These are phyloP conservation scores for Myopa testacea DNA, from an alignment of 2,888 invertebrate genomes.

Conservation along the genomic window DNA sequence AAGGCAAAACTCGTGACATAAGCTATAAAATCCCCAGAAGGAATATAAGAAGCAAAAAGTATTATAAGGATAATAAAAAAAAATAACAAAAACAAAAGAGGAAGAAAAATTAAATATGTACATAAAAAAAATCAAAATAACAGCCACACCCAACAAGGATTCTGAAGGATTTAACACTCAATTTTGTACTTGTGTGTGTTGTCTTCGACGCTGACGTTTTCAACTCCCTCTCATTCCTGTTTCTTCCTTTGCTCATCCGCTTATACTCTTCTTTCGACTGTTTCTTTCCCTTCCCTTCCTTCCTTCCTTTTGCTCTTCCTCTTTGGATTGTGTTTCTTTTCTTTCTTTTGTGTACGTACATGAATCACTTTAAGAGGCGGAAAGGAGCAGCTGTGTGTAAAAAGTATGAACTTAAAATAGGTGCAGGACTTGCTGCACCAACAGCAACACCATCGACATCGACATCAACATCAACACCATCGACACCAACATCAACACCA, in stretches of 20 bases:
- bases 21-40: too few species aligned
- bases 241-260: neutral
- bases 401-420: neutral
- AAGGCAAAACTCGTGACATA: too few species aligned
- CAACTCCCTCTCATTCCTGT: neutral
- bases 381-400: neutral
- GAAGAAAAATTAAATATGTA: constrained; percentile 9
- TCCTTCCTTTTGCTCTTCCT: neutral
- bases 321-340: neutral
- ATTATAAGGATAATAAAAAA: too few species aligned
- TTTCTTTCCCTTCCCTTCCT: too few species aligned
- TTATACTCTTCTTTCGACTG: neutral
- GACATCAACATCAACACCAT: neutral
- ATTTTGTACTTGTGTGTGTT: constrained; percentile 31
- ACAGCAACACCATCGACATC: too few species aligned
- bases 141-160: constrained; percentile 41
- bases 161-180: constrained; percentile 33
- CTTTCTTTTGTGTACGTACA: constrained; percentile 3
- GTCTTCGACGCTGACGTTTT: too few species aligned
- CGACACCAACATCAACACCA: neutral
- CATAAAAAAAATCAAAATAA: constrained; percentile 28
- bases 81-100: neutral
- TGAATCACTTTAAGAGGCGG: constrained; percentile 23
- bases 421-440: neutral
- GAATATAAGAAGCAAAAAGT: too few species aligned